phyloP scores from a whole-genome alignment of 2,113 vertebrate genomes.

The Parotia lawesii region DNA sequence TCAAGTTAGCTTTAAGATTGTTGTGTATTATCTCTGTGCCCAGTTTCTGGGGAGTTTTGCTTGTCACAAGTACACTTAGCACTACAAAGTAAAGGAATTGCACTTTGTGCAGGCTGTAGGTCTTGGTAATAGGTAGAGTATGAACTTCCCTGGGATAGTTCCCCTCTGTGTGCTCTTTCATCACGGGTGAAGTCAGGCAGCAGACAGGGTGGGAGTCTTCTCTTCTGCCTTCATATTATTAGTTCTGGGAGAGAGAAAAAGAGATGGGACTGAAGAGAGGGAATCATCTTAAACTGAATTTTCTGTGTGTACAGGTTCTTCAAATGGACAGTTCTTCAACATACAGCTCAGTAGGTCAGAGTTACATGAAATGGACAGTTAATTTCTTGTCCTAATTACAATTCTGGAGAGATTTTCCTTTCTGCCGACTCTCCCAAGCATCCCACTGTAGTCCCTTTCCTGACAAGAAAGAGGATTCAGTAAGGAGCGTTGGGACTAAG shows the following conservation, averaged over 20 bases:
- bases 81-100: background rate
- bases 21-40: conserved; percentile 1
- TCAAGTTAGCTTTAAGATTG: background rate
- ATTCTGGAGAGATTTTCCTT: background rate
- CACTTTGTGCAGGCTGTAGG: background rate
- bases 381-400: background rate
- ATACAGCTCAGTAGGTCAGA: background rate
- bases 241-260: background rate
- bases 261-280: accelerated
- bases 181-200: background rate
- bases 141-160: background rate
- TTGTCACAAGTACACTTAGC: conserved; percentile 22
- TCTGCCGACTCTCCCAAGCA: background rate
- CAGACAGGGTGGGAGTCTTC: background rate
- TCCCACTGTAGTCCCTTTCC: background rate
- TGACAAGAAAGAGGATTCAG: background rate
- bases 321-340: background rate
- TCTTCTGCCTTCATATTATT: background rate
- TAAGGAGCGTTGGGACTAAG: background rate
- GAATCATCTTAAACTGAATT: background rate
- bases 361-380: background rate
- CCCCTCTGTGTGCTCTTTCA: background rate
- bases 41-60: background rate
- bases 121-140: background rate
- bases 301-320: background rate